phyloP scores from a whole-genome alignment of 2,113 vertebrate species.

The Malurus alboscapulatus region DNA sequence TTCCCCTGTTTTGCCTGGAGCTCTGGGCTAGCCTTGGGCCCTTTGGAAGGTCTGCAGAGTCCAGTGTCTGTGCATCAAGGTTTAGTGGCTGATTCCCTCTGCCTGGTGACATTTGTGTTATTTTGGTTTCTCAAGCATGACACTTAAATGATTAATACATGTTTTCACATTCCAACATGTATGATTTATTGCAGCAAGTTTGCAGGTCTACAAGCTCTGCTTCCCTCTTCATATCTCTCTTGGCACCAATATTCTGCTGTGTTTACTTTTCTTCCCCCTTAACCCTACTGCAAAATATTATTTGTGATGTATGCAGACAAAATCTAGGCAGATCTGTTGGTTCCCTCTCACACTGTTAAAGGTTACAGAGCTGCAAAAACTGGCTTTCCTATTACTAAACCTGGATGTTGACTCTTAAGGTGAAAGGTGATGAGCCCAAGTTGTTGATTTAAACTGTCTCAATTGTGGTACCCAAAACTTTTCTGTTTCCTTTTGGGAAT shows the following conservation, averaged over 20 bases:
- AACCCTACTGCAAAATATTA: background rate
- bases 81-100: conserved; percentile 8
- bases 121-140: conserved; percentile 32
- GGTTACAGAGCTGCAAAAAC: background rate
- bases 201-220: background rate
- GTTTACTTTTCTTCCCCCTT: background rate
- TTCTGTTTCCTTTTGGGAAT: background rate
- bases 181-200: conserved; percentile 32
- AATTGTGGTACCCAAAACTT: background rate
- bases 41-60: background rate
- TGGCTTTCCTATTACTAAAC: background rate
- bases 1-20: background rate
- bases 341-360: background rate
- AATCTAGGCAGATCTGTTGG: background rate
- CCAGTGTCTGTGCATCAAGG: background rate
- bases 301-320: background rate
- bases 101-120: background rate
- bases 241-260: conserved; percentile 20
- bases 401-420: background rate
- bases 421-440: background rate
- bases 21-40: background rate
- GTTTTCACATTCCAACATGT: conserved; percentile 6
- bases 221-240: conserved; percentile 12
- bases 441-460: background rate
- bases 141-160: background rate